These are phyloP conservation scores for Hirtodrosophila alboralis DNA, from an alignment of 2,888 invertebrate species.

Conservation along the genomic window DNA sequence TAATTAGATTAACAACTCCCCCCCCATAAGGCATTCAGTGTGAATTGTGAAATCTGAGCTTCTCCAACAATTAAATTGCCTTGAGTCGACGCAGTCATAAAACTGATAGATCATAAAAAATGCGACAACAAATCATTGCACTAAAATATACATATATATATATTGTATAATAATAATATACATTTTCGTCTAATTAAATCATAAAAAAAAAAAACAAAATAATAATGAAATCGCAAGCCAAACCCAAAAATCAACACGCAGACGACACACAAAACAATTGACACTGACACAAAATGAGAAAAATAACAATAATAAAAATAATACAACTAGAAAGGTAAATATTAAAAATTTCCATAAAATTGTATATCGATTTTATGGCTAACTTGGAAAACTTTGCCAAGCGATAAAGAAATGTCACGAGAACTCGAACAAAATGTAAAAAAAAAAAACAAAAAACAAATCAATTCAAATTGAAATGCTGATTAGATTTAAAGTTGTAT, in stretches of 20 bases:
- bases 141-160: constrained; percentile 34
- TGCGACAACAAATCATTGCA: constrained; percentile 67
- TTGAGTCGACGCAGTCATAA: constrained; percentile 43
- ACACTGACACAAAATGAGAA: constrained; percentile 70
- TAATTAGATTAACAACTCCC: constrained; percentile 70
- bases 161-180: constrained; percentile 47
- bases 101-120: constrained; percentile 62
- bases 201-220: constrained; percentile 48
- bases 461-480: constrained; percentile 46
- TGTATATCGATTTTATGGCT: constrained; percentile 63
- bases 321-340: constrained; percentile 36
- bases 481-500: constrained; percentile 38
- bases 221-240: constrained; percentile 62
- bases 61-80: constrained; percentile 13
- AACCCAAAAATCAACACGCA: constrained; percentile 66
- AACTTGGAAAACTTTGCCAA: constrained; percentile 34
- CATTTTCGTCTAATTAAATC: constrained; percentile 72
- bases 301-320: constrained; percentile 31
- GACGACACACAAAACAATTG: constrained; percentile 56
- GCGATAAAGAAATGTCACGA: constrained; percentile 30
- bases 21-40: constrained; percentile 30
- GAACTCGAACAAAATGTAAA: constrained; percentile 29
- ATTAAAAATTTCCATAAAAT: constrained; percentile 62
- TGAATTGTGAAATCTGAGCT: constrained; percentile 61
- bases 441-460: too few species aligned